A percentile compares a stretch with the other conserved stretches of the same genome.
phyloP scores from a whole-genome alignment of 2,113 vertebrate species.

The Erinaceus europaeus region DNA sequence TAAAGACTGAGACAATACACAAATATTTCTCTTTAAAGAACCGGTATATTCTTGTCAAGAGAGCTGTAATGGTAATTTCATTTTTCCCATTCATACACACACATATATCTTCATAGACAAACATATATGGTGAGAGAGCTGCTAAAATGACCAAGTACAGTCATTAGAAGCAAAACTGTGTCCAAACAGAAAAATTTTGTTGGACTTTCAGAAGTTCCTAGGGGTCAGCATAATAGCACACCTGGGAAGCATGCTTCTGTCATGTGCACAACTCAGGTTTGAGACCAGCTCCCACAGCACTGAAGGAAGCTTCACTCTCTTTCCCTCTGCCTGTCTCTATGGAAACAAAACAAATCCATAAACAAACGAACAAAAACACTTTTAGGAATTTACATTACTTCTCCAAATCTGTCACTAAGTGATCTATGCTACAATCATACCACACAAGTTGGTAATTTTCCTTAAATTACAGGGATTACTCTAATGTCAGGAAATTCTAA shows the following conservation, averaged over 20 bases:
- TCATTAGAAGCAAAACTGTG: slow-evolving; percentile 6
- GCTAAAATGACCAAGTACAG: slow-evolving; percentile 5
- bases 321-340: too few species aligned
- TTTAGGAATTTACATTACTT: background rate
- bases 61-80: background rate
- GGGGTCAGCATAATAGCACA: too few species aligned
- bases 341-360: too few species aligned
- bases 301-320: too few species aligned
- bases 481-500: background rate
- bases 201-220: background rate
- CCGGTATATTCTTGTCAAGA: background rate
- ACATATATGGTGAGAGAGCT: background rate
- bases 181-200: background rate
- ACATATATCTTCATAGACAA: background rate
- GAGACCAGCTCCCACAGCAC: too few species aligned
- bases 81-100: background rate
- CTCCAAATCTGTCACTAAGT: background rate
- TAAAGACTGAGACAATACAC: background rate
- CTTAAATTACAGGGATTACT: background rate
- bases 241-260: too few species aligned
- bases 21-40: slow-evolving; percentile 22
- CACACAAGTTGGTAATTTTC: background rate
- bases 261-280: too few species aligned
- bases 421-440: background rate
- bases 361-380: too few species aligned